A percentile compares a stretch with the other conserved stretches of the same genome.
phyloP scores from a whole-genome alignment of 2,113 vertebrate genomes.

The Cinclus cinclus region DNA sequence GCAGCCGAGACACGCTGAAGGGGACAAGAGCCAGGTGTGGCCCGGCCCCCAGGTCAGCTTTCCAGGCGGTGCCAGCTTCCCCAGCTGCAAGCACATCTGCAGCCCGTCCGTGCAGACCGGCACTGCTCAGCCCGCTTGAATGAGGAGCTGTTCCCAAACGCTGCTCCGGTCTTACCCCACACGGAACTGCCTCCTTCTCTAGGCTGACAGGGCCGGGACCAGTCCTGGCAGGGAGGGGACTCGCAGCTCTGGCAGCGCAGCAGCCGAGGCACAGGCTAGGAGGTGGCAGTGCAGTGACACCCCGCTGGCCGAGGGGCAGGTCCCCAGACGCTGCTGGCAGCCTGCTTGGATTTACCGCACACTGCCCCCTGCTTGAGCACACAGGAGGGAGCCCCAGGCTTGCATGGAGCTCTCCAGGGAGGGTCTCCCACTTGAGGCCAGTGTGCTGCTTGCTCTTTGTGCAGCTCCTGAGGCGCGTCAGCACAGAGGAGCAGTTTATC shows the following conservation, averaged over 20 bases:
- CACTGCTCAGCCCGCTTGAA: neutral
- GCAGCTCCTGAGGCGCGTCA: neutral
- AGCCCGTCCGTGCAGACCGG: neutral
- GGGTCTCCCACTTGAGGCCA: neutral
- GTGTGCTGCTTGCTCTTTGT: neutral
- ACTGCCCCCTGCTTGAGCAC: neutral
- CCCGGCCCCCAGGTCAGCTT: neutral
- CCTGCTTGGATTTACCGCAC: neutral
- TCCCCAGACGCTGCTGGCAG: neutral
- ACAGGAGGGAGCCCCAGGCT: neutral
- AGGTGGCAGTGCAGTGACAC: neutral
- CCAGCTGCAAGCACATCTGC: neutral
- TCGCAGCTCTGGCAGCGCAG: neutral
- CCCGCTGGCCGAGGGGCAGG: neutral
- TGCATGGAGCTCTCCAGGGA: neutral
- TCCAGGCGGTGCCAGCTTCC: neutral
- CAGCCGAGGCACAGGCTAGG: neutral
- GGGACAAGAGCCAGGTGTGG: neutral
- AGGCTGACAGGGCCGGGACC: neutral
- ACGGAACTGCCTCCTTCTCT: neutral
- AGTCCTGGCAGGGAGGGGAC: neutral
- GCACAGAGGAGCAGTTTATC: neutral
- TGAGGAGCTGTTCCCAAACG: accelerated
- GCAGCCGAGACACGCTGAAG: accelerated
- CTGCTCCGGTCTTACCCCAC: neutral